phyloP scores from a whole-genome alignment of 2,113 vertebrate genomes.

The Grus americana region DNA sequence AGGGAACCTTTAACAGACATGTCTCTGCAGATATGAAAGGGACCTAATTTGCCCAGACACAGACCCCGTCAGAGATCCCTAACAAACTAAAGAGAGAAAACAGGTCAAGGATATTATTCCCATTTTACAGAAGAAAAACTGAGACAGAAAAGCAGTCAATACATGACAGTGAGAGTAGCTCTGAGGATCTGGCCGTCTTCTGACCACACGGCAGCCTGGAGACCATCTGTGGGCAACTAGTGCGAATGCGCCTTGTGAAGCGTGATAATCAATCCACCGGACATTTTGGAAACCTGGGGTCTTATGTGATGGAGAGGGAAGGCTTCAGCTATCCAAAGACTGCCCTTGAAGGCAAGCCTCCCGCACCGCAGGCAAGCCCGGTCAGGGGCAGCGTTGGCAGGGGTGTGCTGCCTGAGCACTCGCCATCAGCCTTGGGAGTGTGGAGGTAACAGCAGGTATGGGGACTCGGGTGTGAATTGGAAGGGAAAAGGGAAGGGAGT shows the following conservation, averaged over 20 bases:
- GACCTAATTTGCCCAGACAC: not conserved
- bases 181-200: not conserved
- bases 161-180: not conserved
- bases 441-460: not conserved
- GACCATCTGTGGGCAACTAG: not conserved
- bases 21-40: not conserved
- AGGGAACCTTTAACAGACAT: not conserved
- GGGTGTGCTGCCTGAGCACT: not conserved
- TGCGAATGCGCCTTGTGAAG: not conserved
- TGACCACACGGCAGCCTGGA: not conserved
- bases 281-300: not conserved
- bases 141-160: not conserved
- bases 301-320: not conserved
- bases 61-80: not conserved
- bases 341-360: not conserved
- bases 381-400: not conserved
- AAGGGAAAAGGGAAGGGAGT: not conserved
- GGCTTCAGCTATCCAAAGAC: not conserved
- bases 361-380: rapidly evolving
- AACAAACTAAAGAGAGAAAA: not conserved
- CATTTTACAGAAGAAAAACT: not conserved
- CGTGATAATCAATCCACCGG: rapidly evolving
- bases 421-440: not conserved
- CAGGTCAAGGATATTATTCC: not conserved
- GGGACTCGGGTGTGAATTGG: not conserved